Base-by-base conservation (phyloP, 2,797 vertebrate genomes). In the Ctenopoma multispine region DNA sequence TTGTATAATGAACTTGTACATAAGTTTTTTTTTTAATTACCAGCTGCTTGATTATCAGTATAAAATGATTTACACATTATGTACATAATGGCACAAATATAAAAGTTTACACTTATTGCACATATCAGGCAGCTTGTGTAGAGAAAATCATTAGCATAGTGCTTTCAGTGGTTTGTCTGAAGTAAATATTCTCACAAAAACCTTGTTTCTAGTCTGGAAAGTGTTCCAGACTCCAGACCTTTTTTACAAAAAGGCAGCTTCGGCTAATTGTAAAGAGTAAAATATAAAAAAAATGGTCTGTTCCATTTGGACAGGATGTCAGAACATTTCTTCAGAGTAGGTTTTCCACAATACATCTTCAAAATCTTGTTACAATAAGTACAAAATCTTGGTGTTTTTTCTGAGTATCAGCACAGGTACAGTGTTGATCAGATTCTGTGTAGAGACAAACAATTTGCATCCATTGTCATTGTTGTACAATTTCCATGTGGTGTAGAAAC, bases 1-100 rank as follows among this genome's bases (percentile, higher is more conserved):
- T 21, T 53, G 58, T 7, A 3, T 56, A 6, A 54, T 13, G 10
- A 49, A 66, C 18, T 29, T 1, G 0, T 40, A 38, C 1, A 1
- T n/a, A 12, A 68, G 3, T 59, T 0, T 31, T 7, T 68, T 27
- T 13, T 38, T 85, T 86, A 81, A 81, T 84, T 80, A 24, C 47
- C 40, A 73, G 54, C 38, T 64, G 36, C 15, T 48, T 40, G 4
- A 2, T 21, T 17, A 74, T 74, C 59, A 53, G 51, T 74, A 70
- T 17, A 82, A 83, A 79, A 77, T 66, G 29, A 51, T 24, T 50
- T 54, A 57, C 23, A 63, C 59, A 62, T 12, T 75, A 66, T 63
- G 38, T 44, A 73, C 36, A 83, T 12, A 36, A 13, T 24, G 40
- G 29, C 44, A 73, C 20, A 36, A 76, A 58, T n/a, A 46, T n/a